phyloP scores from a whole-genome alignment of 1,140 invertebrate genomes.

The Rhopalosiphum padi region DNA sequence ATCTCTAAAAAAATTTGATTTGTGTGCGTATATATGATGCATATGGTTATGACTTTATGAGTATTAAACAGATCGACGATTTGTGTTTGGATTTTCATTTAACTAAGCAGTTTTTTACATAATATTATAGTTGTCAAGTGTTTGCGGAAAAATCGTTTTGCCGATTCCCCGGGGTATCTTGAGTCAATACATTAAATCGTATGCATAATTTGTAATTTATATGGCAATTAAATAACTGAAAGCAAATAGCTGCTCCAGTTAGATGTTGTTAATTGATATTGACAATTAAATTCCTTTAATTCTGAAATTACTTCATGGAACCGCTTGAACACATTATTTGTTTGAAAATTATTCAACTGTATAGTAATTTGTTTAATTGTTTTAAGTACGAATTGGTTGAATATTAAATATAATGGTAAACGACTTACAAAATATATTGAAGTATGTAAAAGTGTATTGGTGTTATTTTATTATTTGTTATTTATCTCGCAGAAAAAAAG shows the following conservation, averaged over 20 bases:
- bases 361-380: neutral
- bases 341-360: neutral
- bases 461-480: neutral
- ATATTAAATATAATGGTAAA: neutral
- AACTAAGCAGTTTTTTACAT: neutral
- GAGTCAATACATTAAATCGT: neutral
- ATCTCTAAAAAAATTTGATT: neutral
- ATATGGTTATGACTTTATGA: neutral
- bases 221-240: neutral
- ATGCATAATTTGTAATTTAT: neutral
- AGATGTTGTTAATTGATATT: neutral
- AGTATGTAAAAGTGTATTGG: neutral
- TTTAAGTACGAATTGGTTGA: neutral
- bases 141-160: neutral
- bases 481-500: neutral
- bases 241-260: neutral
- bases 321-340: neutral
- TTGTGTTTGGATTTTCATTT: neutral
- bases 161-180: neutral
- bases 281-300: neutral
- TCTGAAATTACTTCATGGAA: neutral
- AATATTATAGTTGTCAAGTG: neutral
- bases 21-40: neutral
- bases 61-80: neutral
- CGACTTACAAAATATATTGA: neutral